These are phyloP conservation scores for Murina feae DNA, from an alignment of 2,113 vertebrate species.

Conservation along the genomic window DNA sequence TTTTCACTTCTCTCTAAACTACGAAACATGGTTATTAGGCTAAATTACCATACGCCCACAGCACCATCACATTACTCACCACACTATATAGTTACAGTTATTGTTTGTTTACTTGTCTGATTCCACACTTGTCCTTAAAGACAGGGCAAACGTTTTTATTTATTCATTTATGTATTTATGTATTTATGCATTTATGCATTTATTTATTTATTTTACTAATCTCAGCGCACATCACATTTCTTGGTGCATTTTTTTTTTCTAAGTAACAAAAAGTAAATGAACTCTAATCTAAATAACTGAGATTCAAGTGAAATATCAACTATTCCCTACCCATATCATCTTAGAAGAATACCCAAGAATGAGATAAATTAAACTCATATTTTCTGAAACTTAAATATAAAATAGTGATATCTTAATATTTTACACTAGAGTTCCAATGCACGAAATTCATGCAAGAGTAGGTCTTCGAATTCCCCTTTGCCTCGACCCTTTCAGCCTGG, in stretches of 20 bases:
- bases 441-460: too few species aligned
- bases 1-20: not conserved
- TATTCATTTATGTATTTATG: too few species aligned
- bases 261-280: not conserved
- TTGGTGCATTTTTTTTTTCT: not conserved
- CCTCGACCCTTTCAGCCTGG: too few species aligned
- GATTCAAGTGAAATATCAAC: not conserved
- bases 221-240: not conserved
- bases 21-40: not conserved
- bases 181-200: too few species aligned
- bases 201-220: not conserved
- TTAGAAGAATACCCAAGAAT: not conserved
- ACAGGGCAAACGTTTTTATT: not conserved
- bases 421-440: not conserved
- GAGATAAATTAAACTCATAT: not conserved
- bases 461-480: too few species aligned
- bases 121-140: not conserved
- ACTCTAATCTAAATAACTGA: not conserved
- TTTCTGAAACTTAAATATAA: not conserved
- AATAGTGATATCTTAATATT: not conserved
- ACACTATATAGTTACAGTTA: not conserved
- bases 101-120: not conserved
- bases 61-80: not conserved
- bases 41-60: not conserved
- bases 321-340: not conserved